Evolutionary conservation across 2,888 invertebrate genomes (phyloP).

Genomic region (Eupithecia dodoneata): DNA sequence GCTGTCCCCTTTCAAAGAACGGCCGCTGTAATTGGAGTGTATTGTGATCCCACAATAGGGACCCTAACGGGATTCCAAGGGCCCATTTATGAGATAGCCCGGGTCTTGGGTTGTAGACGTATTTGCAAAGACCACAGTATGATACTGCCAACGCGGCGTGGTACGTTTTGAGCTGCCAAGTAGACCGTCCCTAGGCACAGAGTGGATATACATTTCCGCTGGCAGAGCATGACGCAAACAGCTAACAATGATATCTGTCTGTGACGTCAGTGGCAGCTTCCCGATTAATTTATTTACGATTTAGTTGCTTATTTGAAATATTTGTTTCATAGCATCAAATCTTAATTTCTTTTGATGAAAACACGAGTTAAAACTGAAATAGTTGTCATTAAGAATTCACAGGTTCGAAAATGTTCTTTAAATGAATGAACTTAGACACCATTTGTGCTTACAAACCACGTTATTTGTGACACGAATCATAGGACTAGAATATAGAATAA

Average conservation of each 20-base stretch:
- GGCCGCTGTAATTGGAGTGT: constrained; percentile 57
- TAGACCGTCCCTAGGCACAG: not conserved
- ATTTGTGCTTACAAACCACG: not conserved
- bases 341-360: too few species aligned
- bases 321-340: too few species aligned
- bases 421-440: not conserved
- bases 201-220: not conserved
- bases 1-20: constrained; percentile 23
- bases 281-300: too few species aligned
- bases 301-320: too few species aligned
- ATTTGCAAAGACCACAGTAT: not conserved
- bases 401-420: not conserved
- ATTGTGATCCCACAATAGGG: constrained; percentile 63
- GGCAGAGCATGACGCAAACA: not conserved
- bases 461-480: not conserved
- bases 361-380: too few species aligned
- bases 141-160: not conserved
- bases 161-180: not conserved
- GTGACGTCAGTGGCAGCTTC: too few species aligned
- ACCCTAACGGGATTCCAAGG: constrained; percentile 56
- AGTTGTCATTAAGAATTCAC: not conserved
- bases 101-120: constrained; percentile 25
- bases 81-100: constrained; percentile 55
- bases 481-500: not conserved
- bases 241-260: too few species aligned